phyloP scores from a whole-genome alignment of 53 echinoderm and acorn worm species.

The Luidia sarsii region DNA sequence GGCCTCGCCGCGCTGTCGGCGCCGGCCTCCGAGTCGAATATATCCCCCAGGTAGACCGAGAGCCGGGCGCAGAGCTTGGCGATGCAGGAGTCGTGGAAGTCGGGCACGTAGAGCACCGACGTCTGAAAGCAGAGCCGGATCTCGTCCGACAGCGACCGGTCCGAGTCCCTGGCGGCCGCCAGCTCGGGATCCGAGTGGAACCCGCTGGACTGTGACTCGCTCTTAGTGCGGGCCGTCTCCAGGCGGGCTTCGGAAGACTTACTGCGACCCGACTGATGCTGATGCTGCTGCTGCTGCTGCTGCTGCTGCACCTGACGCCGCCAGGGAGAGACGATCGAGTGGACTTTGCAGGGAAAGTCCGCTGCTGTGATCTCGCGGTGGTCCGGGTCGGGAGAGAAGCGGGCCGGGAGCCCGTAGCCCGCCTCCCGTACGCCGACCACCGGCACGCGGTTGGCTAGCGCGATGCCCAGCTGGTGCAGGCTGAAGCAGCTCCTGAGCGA shows the following conservation, averaged over 20 bases:
- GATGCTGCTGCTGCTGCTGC: no score
- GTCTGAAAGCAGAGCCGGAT: slow-evolving; percentile 58
- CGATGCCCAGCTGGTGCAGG: slow-evolving; percentile 73
- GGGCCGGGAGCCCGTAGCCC: slow-evolving; percentile 68
- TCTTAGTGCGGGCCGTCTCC: slow-evolving; percentile 14
- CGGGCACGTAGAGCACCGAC: slow-evolving; percentile 67
- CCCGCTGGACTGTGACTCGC: slow-evolving; percentile 66
- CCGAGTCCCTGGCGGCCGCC: slow-evolving; percentile 18
- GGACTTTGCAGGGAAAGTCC: slow-evolving; percentile 54
- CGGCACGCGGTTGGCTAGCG: slow-evolving; percentile 65
- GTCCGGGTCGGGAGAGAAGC: no score
- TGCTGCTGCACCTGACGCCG: background rate
- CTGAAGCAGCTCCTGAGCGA: slow-evolving; percentile 64
- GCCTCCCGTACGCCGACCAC: slow-evolving; percentile 71
- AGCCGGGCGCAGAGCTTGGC: slow-evolving; percentile 75
- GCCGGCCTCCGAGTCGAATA: slow-evolving; percentile 73
- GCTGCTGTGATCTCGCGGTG: no score
- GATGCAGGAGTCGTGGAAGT: slow-evolving; percentile 89
- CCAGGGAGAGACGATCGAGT: slow-evolving; percentile 23
- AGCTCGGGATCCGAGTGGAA: slow-evolving; percentile 75
- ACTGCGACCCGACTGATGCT: background rate
- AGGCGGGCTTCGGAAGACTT: slow-evolving; percentile 42
- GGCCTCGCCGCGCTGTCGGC: slow-evolving; percentile 46
- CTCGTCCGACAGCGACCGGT: slow-evolving; percentile 56
- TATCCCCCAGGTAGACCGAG: slow-evolving; percentile 83